Conservation (phyloP, 1,140 invertebrate genomes). For the Mactra quadrangularis region DNA sequence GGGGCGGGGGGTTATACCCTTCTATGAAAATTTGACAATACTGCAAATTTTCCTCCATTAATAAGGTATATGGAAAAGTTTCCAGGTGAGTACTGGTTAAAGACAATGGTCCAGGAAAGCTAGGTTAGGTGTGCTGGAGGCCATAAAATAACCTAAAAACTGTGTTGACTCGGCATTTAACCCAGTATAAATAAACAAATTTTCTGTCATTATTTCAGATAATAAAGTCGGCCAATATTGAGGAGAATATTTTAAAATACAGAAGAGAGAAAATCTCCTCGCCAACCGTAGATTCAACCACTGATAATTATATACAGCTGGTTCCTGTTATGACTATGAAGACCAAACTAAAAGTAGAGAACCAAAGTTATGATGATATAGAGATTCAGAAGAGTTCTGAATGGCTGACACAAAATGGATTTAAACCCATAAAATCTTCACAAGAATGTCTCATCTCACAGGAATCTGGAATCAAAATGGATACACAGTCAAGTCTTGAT, state of each 20-base stretch:
- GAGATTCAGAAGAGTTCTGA: neutral
- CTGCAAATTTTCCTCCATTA: too few relatives aligned
- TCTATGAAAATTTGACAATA: too few relatives aligned
- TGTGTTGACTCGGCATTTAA: too few relatives aligned
- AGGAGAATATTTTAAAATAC: conserved; percentile 30
- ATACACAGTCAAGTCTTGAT: conserved; percentile 40
- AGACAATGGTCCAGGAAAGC: too few relatives aligned
- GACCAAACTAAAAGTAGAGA: neutral
- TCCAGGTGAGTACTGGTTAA: too few relatives aligned
- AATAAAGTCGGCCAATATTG: conserved; percentile 1
- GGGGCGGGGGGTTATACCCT: too few relatives aligned
- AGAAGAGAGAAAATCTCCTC: conserved; percentile 74
- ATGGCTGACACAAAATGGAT: conserved; percentile 12
- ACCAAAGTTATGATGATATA: neutral
- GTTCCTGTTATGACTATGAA: too few relatives aligned
- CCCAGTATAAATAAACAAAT: too few relatives aligned
- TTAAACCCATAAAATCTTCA: conserved; percentile 27
- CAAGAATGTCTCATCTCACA: conserved; percentile 34
- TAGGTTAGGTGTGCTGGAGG: too few relatives aligned
- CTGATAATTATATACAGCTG: conserved; percentile 58
- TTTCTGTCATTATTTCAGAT: too few relatives aligned
- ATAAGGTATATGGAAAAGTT: too few relatives aligned
- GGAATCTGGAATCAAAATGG: conserved; percentile 57
- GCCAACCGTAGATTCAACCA: conserved; percentile 78
- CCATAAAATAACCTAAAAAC: too few relatives aligned